Percentiles rank a stretch among this genome's conserved stretches.
Evolutionary conservation across 2,113 vertebrate species (phyloP).

Genomic region (Poeciliopsis retropinna): DNA sequence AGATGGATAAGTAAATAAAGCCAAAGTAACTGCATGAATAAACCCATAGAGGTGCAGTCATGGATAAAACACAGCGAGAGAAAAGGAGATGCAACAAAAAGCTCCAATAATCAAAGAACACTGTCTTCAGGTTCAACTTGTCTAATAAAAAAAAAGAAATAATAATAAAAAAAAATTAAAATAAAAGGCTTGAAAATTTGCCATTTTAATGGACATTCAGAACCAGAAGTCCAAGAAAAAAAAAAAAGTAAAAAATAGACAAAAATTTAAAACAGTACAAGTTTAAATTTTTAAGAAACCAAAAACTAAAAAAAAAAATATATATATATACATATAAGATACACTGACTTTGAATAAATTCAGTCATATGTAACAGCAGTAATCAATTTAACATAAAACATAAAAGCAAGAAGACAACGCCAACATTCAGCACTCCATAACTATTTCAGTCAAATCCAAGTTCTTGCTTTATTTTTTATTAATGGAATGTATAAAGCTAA

Average conservation of each 20-base stretch:
- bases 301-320: not conserved
- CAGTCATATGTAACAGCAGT: not conserved
- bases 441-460: not conserved
- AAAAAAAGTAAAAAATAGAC: too few relatives aligned
- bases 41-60: not conserved
- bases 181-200: not conserved
- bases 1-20: constrained; percentile 3
- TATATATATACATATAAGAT: not conserved
- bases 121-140: not conserved
- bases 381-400: not conserved
- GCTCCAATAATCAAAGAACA: not conserved
- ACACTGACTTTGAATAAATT: not conserved
- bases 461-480: not conserved
- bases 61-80: not conserved
- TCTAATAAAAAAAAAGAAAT: not conserved
- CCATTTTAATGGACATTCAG: not conserved
- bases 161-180: too few relatives aligned
- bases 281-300: too few relatives aligned
- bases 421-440: not conserved
- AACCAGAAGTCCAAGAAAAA: not conserved
- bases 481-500: constrained; percentile 9
- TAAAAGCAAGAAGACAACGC: not conserved
- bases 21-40: not conserved
- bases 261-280: too few relatives aligned
- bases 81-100: not conserved